Percentiles rank a stretch among this genome's conserved stretches.
These are phyloP conservation scores for Fabriciana adippe DNA, from an alignment of 2,888 invertebrate species.

Conservation along the genomic window DNA sequence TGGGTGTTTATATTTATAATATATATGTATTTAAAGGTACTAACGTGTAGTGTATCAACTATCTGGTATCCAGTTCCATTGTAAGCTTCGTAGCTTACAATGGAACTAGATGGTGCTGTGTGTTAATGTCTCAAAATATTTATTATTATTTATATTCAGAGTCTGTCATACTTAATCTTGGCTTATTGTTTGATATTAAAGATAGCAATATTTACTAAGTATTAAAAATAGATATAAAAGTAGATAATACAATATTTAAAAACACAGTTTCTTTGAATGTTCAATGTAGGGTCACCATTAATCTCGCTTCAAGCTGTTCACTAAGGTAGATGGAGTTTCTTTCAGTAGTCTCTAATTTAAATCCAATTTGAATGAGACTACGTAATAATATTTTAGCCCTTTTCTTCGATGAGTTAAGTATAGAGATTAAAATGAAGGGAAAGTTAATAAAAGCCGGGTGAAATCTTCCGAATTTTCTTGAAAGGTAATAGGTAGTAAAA, in stretches of 20 bases:
- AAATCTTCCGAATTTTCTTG: slow-evolving; percentile 8
- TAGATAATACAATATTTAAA: neutral
- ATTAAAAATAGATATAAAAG: neutral
- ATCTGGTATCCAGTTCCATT: too few species aligned
- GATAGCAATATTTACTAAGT: too few species aligned
- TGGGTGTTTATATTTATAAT: too few species aligned
- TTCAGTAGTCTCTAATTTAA: slow-evolving; percentile 13
- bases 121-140: too few species aligned
- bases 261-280: neutral
- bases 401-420: slow-evolving; percentile 13
- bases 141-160: too few species aligned
- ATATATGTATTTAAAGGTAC: too few species aligned
- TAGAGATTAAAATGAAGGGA: slow-evolving; percentile 17
- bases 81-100: too few species aligned
- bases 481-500: slow-evolving; percentile 7
- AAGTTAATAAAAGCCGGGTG: slow-evolving; percentile 13
- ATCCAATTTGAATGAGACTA: slow-evolving; percentile 12
- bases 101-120: too few species aligned
- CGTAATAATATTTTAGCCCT: slow-evolving; percentile 10
- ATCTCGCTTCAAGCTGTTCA: slow-evolving; percentile 3
- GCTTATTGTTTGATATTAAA: too few species aligned
- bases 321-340: neutral
- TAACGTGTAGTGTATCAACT: too few species aligned
- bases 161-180: too few species aligned
- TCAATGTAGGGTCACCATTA: neutral